Evolutionary conservation across 2,113 vertebrate species (phyloP).

Genomic region (Mohoua ochrocephala): DNA sequence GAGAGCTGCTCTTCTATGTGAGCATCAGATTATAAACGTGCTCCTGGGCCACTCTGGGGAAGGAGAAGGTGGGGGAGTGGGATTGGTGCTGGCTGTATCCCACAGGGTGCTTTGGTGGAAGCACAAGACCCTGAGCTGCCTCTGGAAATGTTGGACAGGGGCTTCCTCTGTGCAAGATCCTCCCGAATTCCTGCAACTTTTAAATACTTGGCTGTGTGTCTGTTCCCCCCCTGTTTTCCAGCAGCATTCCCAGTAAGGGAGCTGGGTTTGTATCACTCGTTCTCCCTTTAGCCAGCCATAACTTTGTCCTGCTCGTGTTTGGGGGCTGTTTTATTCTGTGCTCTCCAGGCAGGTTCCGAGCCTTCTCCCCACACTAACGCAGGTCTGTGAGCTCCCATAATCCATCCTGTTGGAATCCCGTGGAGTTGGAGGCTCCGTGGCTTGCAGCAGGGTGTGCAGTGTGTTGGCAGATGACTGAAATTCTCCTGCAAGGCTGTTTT

Average conservation of each 20-base stretch:
- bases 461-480: conserved; percentile 25
- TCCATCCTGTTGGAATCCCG: background rate
- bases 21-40: background rate
- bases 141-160: background rate
- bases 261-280: accelerated
- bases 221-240: background rate
- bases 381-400: background rate
- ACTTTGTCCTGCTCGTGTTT: accelerated
- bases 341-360: background rate
- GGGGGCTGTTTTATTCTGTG: background rate
- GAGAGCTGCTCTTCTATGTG: background rate
- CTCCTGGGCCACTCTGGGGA: background rate
- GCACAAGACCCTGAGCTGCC: background rate
- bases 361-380: background rate
- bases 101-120: background rate
- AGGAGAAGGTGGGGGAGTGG: background rate
- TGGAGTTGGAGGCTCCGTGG: background rate
- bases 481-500: conserved; percentile 22
- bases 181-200: background rate
- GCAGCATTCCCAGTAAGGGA: background rate
- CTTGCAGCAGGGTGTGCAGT: background rate
- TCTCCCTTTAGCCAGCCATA: background rate
- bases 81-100: background rate
- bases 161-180: background rate
- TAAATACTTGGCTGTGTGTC: background rate